Evolutionary conservation across 2,113 vertebrate genomes (phyloP).

Genomic region (Heloderma charlesbogerti): DNA sequence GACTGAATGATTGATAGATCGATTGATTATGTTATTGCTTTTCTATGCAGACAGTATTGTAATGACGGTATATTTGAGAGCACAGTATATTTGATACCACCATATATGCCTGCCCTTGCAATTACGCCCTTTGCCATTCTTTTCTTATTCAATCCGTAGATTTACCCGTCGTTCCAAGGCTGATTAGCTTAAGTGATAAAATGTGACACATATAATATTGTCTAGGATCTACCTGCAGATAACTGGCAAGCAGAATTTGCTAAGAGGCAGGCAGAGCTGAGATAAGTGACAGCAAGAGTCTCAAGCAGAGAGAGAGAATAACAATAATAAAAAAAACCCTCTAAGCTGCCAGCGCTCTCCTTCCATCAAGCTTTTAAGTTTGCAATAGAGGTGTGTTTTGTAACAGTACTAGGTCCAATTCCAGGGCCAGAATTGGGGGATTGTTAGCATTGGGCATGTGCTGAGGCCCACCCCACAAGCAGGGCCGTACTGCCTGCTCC

Average conservation of each 20-base stretch:
- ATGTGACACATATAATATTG: neutral
- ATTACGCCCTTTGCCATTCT: neutral
- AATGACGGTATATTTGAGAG: neutral
- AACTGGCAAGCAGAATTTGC: neutral
- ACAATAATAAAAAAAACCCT: neutral
- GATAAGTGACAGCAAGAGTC: neutral
- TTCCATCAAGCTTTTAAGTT: neutral
- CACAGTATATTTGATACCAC: too few relatives aligned
- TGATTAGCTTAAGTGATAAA: conserved; percentile 8
- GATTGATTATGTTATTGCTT: neutral
- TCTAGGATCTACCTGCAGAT: conserved; percentile 1
- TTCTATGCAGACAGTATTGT: neutral
- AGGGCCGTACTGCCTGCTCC: too few relatives aligned
- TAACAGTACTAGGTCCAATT: neutral
- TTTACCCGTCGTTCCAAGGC: neutral
- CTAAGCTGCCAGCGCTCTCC: neutral
- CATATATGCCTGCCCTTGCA: too few relatives aligned
- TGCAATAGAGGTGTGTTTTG: neutral
- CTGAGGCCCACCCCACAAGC: too few relatives aligned
- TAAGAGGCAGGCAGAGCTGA: conserved; percentile 1
- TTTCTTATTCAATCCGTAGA: neutral
- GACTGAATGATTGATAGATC: too few relatives aligned
- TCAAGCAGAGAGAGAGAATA: neutral
- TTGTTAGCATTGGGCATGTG: too few relatives aligned
- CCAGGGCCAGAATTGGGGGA: neutral